A percentile compares a stretch with the other conserved stretches of the same genome.
phyloP scores from a whole-genome alignment of 2,113 vertebrate species.

The Cettia cetti region DNA sequence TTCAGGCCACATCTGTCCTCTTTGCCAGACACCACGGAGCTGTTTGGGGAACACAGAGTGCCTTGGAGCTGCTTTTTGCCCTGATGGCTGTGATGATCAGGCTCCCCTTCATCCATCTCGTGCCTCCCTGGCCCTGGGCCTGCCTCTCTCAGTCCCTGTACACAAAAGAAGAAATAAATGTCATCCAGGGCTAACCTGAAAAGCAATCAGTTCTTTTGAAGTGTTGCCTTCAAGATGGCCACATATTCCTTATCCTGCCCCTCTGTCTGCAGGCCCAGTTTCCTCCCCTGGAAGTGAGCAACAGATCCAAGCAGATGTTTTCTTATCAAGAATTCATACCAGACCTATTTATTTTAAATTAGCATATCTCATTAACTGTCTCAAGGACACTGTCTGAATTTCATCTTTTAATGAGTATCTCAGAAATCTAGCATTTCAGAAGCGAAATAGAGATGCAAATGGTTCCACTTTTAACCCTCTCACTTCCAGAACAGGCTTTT shows the following conservation, averaged over 20 bases:
- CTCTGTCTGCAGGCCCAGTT: conserved; percentile 41
- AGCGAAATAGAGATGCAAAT: neutral
- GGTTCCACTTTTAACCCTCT: conserved; percentile 12
- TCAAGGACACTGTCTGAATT: conserved; percentile 71
- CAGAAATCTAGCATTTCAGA: conserved; percentile 36
- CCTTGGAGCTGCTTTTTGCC: neutral
- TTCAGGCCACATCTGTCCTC: neutral
- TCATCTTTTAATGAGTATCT: conserved; percentile 64
- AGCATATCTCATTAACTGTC: conserved; percentile 77
- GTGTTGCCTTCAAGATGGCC: conserved; percentile 26
- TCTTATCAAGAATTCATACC: conserved; percentile 75
- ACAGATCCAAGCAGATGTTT: conserved; percentile 71
- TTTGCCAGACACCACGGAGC: neutral
- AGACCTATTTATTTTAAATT: conserved; percentile 74
- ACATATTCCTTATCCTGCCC: neutral
- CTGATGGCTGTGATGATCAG: neutral
- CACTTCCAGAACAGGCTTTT: neutral
- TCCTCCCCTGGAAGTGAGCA: conserved; percentile 53
- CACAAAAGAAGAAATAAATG: neutral
- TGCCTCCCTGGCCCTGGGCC: neutral
- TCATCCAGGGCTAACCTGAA: conserved; percentile 28
- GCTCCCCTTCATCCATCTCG: neutral
- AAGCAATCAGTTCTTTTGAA: conserved; percentile 55
- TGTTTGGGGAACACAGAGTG: neutral
- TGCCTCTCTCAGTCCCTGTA: neutral